Percentiles rank a stretch among this genome's conserved stretches.
Evolutionary conservation across 2,888 invertebrate species (phyloP).

Genomic region (Andrena haemorrhoa): DNA sequence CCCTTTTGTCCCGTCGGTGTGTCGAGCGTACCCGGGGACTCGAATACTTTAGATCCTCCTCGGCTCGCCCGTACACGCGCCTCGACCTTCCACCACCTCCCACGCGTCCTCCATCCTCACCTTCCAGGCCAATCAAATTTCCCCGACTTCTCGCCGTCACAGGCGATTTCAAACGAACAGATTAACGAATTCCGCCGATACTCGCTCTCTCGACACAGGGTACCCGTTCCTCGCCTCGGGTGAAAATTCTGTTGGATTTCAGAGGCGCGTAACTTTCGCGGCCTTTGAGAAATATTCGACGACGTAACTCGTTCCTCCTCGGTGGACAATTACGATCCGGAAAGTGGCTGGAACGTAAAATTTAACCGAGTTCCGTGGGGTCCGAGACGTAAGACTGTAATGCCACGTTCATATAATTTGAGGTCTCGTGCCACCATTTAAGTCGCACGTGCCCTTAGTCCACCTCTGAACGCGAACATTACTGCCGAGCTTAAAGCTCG

Average conservation of each 20-base stretch:
- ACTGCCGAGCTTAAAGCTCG: slow-evolving; percentile 70
- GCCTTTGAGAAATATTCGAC: background rate
- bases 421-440: slow-evolving; percentile 60
- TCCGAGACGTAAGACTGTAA: slow-evolving; percentile 57
- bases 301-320: background rate
- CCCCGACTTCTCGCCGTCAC: background rate
- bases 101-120: background rate
- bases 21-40: slow-evolving; percentile 27
- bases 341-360: slow-evolving; percentile 50
- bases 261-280: background rate
- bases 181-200: background rate
- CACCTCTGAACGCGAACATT: slow-evolving; percentile 60
- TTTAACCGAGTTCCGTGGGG: slow-evolving; percentile 36
- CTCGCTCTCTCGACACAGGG: background rate
- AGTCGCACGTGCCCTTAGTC: slow-evolving; percentile 64
- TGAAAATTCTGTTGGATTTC: background rate
- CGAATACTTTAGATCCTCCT: slow-evolving; percentile 52
- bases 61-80: slow-evolving; percentile 15
- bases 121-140: background rate
- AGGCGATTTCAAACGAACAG: background rate
- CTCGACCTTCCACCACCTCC: background rate
- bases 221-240: background rate
- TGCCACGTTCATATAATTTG: slow-evolving; percentile 64
- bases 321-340: slow-evolving; percentile 25
- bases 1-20: slow-evolving; percentile 38